Conservation (phyloP, 1,140 invertebrate genomes). For the Oncopeltus fasciatus region DNA sequence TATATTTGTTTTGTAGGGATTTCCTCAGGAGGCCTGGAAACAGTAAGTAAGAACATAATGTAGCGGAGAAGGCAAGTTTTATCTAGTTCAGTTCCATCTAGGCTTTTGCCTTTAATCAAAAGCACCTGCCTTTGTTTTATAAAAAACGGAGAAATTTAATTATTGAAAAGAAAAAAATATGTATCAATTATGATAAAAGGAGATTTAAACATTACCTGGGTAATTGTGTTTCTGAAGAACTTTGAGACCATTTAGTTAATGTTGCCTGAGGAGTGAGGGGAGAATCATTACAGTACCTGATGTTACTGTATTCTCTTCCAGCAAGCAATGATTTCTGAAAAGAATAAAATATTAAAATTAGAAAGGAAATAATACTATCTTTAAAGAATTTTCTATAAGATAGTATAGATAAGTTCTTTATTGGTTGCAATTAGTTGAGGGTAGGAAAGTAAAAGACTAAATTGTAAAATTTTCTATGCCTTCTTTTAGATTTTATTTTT, state of each 20-base stretch:
- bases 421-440: too few relatives aligned
- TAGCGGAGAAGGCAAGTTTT: too few relatives aligned
- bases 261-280: constrained; percentile 3
- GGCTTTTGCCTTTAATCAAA: too few relatives aligned
- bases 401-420: too few relatives aligned
- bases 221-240: not conserved
- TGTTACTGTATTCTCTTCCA: constrained; percentile 83
- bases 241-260: not conserved
- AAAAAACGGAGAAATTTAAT: not conserved
- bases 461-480: too few relatives aligned
- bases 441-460: too few relatives aligned
- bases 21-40: constrained; percentile 29
- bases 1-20: constrained; percentile 31
- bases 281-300: constrained; percentile 39
- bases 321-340: constrained; percentile 60
- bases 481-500: too few relatives aligned
- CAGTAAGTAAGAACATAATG: too few relatives aligned
- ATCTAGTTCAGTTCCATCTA: too few relatives aligned
- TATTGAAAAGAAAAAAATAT: not conserved
- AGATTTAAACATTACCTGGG: not conserved
- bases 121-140: too few relatives aligned
- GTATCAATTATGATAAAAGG: not conserved
- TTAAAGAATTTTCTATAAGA: too few relatives aligned
- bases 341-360: constrained; percentile 18
- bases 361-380: too few relatives aligned